Conservation (phyloP, 1,140 invertebrate species). For the Drosophila eugracilis region DNA sequence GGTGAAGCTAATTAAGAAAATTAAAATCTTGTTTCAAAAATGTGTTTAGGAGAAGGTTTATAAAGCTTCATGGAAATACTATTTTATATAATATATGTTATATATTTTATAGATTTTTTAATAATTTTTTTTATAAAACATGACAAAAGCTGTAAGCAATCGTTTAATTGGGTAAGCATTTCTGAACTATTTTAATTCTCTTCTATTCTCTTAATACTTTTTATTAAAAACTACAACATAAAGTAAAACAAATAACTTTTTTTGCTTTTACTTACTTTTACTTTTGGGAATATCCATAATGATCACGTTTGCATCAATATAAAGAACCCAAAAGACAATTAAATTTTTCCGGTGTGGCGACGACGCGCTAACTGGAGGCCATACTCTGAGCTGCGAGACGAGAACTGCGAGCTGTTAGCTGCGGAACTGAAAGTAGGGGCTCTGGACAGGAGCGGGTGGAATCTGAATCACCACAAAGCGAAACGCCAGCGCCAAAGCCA, state of each 20-base stretch:
- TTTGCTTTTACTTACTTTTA: too few species aligned
- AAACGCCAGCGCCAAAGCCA: conserved; percentile 47
- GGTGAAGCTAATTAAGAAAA: neutral
- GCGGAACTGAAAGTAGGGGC: neutral
- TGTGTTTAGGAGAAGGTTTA: too few species aligned
- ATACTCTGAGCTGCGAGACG: conserved; percentile 33
- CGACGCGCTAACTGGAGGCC: conserved; percentile 44
- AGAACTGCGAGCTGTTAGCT: conserved; percentile 26
- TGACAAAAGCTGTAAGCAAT: too few species aligned
- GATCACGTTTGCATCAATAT: neutral
- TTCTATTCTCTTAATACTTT: too few species aligned
- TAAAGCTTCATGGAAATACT: too few species aligned
- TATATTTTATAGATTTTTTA: neutral
- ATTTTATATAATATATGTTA: too few species aligned
- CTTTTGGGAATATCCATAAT: too few species aligned
- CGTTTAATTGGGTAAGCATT: too few species aligned
- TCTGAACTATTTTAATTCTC: too few species aligned
- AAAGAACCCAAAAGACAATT: neutral
- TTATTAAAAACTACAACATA: too few species aligned
- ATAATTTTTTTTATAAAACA: too few species aligned
- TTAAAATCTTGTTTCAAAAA: neutral
- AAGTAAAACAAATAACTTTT: too few species aligned
- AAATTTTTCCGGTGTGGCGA: conserved; percentile 6
- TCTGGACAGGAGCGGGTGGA: conserved; percentile 26
- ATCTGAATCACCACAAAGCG: conserved; percentile 68